These are phyloP conservation scores for Hermaeophaga mercurialis DNA, from an alignment of 2,888 invertebrate species.

Conservation along the genomic window DNA sequence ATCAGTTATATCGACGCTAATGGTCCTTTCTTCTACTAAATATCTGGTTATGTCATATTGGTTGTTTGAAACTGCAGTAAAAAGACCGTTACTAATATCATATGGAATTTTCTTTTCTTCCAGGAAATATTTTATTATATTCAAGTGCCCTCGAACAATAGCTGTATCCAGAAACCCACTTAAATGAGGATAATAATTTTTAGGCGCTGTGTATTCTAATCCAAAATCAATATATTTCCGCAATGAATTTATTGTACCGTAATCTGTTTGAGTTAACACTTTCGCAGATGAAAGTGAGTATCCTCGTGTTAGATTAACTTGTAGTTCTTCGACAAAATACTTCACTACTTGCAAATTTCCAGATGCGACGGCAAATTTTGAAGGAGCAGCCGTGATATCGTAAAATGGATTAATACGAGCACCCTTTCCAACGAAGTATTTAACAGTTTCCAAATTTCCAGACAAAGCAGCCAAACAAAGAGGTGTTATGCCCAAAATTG, in stretches of 20 bases:
- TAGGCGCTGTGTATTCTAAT: background rate
- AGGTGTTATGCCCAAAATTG: background rate
- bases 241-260: background rate
- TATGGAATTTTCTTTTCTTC: background rate
- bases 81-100: background rate
- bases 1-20: background rate
- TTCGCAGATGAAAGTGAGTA: background rate
- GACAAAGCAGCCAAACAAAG: background rate
- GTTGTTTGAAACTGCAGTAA: background rate
- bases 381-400: background rate
- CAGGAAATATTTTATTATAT: slow-evolving; percentile 1
- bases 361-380: background rate
- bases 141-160: background rate
- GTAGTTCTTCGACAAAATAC: background rate
- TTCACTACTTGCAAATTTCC: background rate
- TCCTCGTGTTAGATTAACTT: background rate
- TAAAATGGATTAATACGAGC: background rate
- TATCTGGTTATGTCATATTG: background rate
- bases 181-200: background rate
- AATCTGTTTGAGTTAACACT: background rate
- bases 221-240: background rate
- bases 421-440: background rate
- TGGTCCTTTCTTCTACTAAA: background rate
- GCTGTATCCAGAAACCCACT: background rate
- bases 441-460: background rate